A percentile compares a stretch with the other conserved stretches of the same genome.
Conservation (phyloP, 2,888 invertebrate genomes). For the Mesorhabditis spiculigera region DNA sequence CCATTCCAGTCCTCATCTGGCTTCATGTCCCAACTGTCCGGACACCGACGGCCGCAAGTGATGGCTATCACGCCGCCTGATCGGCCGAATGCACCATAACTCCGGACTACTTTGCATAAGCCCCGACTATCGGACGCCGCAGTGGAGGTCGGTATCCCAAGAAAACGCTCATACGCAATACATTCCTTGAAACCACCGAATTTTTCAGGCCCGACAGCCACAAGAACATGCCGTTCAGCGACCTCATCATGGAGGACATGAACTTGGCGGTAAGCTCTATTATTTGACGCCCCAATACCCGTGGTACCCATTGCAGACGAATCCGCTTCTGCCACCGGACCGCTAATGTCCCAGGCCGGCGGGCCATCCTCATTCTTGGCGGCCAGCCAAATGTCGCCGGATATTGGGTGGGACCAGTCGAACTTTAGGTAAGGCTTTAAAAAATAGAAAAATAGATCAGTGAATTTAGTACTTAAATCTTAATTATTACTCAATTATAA, state of each 20-base stretch:
- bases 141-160: conserved; percentile 1
- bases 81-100: conserved; percentile 13
- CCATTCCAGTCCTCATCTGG: conserved; percentile 39
- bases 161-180: conserved; percentile 3
- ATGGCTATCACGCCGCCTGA: conserved; percentile 52
- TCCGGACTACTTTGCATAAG: conserved; percentile 5
- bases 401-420: conserved; percentile 55
- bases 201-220: conserved; percentile 22
- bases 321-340: conserved; percentile 49
- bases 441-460: neutral
- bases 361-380: conserved; percentile 43
- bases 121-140: conserved; percentile 18
- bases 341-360: conserved; percentile 43
- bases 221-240: conserved; percentile 32
- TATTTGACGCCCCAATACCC: neutral
- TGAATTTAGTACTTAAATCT: neutral
- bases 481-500: no score
- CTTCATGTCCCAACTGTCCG: conserved; percentile 53
- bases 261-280: conserved; percentile 31
- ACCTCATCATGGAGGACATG: conserved; percentile 54
- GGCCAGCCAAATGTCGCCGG: conserved; percentile 52
- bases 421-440: conserved; percentile 37
- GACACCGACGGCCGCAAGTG: conserved; percentile 48
- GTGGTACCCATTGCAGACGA: conserved; percentile 6
- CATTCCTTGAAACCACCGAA: neutral